Evolutionary conservation across 30 jellyfish, hydroid and myxozoan genomes (phyloP), one percentile per base, ranked within the genome.

Genomic region (Pelagia noctiluca): DNA sequence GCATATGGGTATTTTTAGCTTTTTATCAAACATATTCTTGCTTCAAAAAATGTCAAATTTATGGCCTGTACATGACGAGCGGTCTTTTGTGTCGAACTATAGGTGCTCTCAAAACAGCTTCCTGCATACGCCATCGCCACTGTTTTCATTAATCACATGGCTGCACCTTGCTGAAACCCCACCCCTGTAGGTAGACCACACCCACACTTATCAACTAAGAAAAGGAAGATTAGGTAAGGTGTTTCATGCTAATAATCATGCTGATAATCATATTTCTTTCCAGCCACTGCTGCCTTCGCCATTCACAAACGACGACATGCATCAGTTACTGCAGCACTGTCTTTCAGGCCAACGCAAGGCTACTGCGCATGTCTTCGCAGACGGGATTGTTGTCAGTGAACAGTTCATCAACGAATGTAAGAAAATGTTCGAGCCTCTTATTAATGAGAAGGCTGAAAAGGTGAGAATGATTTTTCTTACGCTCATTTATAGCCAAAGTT

Each of bases 241-340:
- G 61, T 47, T 47, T 3, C 13, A 23, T 66, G 22, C 47, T 29
- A 2, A 10, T 1, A 63, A 23, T 5, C 32, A 3, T 66, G 5
- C 1, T 38, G 28, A 18, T 60, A 12, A 32, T 5, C 26, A 22
- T 8, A 30, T 26, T 66, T 50, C 23, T 54, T 35, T 62, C 28
- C 81, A 90, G 97, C 85, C 96, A 21, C 60, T 90, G 0, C 71
- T 90, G 46, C 97, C 97, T 21, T 83, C 97, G 2, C 97, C 97
- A 22, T 66, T 90, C 47, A 75, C 97, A 12, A 76, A 63, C 2
- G 97, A 90, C 25, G 97, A 90, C 60, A 75, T 68, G 65, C 47
- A 22, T 63, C 88, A 63, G 77, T 48, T 90, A 35, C 80, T 90
- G 8, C 93, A 90, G 24, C 89, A 90, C 57, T 90, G 97, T 35